Evolutionary conservation across 1,140 invertebrate genomes (phyloP), one percentile per base, ranked within the genome.

Genomic region (Araneus ventricosus): DNA sequence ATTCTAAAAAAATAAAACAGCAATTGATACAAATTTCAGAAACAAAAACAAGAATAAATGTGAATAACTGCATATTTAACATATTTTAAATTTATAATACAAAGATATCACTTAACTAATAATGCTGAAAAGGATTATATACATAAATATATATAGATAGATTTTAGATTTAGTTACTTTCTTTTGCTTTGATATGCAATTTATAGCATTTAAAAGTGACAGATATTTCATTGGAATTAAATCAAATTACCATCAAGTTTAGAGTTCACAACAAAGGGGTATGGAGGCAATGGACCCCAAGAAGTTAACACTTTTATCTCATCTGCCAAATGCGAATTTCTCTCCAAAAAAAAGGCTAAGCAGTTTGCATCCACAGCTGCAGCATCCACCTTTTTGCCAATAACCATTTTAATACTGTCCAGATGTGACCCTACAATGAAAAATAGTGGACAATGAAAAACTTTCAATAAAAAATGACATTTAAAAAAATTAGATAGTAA

Each of bases 321-420:
- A 14, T 95, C 95, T 30, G 96, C 95, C 3, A 92, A 22, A 94
- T 96, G 96, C 84, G 96, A 96, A 95, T 97, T 96, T 94, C 95
- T 95, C 85, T 96, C 96, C 94, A 96, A 96, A 80, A 96, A 96
- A 93, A 96, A 96, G 5, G 96, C 94, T 5, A 97, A 95, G 34
- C 96, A 96, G 67, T 96, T 96, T 4, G 97, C 96, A 95, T 97
- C 96, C 24, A 97, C 96, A 37, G 96, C 96, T 24, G 97, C 96
- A 94, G 96, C 96, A 94, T 97, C 96, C 22, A 96, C 96, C 95
- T 96, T 96, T 94, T 96, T 96, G 37, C 96, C 95, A 88, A 96
- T 94, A 7, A 97, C 96, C 96, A 96, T 97, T 94, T 96, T 95
- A 79, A 97, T 96, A 34, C 96, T 96, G 67, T 96, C 95, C 92